These are phyloP conservation scores for Saccopteryx bilineata DNA, from an alignment of 2,113 vertebrate species.

Conservation along the genomic window DNA sequence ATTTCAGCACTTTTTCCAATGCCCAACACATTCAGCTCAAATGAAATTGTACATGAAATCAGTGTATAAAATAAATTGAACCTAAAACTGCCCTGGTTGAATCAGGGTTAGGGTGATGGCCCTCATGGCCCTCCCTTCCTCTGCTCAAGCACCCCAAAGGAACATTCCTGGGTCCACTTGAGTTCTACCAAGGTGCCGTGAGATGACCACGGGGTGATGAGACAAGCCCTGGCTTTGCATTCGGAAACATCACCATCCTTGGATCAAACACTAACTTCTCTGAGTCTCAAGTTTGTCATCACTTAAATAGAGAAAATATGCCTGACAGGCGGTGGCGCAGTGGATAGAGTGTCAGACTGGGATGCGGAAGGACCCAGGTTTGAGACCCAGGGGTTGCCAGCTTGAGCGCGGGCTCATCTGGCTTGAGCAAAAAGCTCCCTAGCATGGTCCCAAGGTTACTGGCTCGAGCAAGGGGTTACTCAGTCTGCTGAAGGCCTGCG, in stretches of 20 bases:
- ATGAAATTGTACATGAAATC: constrained; percentile 9
- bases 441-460: no score
- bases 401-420: no score
- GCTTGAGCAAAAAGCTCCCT: no score
- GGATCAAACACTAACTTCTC: background rate
- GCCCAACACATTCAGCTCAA: background rate
- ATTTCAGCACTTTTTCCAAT: background rate
- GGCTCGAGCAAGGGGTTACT: no score
- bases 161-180: background rate
- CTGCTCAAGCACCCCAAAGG: background rate
- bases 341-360: no score
- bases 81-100: background rate
- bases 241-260: background rate
- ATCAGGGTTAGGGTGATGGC: background rate
- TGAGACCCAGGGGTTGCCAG: no score
- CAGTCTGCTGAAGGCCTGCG: no score
- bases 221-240: no score
- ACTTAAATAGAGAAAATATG: background rate
- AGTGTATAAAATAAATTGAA: background rate
- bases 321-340: no score
- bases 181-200: no score
- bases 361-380: no score
- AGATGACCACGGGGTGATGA: no score
- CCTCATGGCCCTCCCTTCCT: background rate
- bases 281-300: background rate